Conservation (phyloP, 2,113 vertebrate genomes). For the Corythaeola cristata region DNA sequence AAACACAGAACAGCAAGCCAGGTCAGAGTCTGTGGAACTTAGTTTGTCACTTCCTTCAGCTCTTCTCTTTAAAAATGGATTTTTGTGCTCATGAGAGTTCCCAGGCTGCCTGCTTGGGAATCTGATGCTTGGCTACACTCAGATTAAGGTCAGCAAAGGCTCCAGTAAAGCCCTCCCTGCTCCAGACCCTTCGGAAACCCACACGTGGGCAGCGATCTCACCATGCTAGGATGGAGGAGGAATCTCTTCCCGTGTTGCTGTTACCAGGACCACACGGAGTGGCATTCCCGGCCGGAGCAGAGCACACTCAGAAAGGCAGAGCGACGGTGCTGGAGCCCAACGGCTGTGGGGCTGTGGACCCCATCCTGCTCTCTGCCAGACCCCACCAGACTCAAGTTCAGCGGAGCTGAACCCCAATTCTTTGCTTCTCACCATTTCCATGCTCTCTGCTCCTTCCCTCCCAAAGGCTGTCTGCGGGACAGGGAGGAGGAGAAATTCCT, state of each 20-base stretch:
- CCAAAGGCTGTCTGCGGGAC: background rate
- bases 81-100: background rate
- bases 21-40: background rate
- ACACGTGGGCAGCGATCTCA: background rate
- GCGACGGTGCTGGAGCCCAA: accelerated
- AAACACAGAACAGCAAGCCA: constrained; percentile 2
- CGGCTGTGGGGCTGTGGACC: no score
- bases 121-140: background rate
- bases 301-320: accelerated
- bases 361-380: background rate
- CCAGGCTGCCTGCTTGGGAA: background rate
- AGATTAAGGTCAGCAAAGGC: background rate
- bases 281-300: background rate
- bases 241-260: accelerated
- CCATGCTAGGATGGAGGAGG: no score
- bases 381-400: accelerated
- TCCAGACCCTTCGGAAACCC: background rate
- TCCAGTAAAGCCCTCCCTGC: background rate
- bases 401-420: background rate
- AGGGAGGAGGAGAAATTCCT: background rate
- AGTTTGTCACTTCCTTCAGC: background rate
- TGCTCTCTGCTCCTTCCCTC: background rate
- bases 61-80: background rate
- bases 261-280: background rate
- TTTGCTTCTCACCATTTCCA: background rate